Percentiles rank a stretch among this genome's conserved stretches.
Conservation (phyloP, 2,888 invertebrate genomes). For the Formica aserva region DNA sequence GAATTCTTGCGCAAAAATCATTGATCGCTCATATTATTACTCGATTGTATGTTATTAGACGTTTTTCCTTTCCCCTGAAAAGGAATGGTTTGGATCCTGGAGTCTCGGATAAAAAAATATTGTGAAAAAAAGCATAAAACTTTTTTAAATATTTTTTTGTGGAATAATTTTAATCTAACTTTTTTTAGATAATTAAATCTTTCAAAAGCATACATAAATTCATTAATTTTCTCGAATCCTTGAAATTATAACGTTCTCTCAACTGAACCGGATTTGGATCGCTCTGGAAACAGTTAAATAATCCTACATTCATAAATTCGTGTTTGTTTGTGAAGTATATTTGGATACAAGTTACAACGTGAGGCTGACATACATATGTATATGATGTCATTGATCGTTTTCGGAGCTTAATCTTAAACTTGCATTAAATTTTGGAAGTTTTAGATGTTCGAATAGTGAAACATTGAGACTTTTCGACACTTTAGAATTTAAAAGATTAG, state of each 20-base stretch:
- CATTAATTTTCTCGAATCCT: not conserved
- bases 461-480: not conserved
- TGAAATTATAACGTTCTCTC: not conserved
- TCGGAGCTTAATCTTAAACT: not conserved
- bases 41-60: conserved; percentile 56
- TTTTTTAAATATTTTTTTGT: not conserved
- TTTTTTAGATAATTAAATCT: not conserved
- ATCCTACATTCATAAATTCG: not conserved
- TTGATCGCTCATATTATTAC: conserved; percentile 45
- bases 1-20: conserved; percentile 2
- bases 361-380: not conserved
- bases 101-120: not conserved
- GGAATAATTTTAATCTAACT: not conserved
- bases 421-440: not conserved
- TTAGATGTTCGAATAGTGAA: not conserved
- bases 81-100: not conserved
- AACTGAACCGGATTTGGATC: not conserved
- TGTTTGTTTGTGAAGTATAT: not conserved
- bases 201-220: not conserved
- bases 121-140: not conserved
- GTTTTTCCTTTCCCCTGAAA: not conserved
- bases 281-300: not conserved
- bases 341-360: not conserved
- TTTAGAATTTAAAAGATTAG: not conserved
- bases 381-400: not conserved